Conservation (phyloP, 2,113 vertebrate species). For the Spea multiplicata region DNA sequence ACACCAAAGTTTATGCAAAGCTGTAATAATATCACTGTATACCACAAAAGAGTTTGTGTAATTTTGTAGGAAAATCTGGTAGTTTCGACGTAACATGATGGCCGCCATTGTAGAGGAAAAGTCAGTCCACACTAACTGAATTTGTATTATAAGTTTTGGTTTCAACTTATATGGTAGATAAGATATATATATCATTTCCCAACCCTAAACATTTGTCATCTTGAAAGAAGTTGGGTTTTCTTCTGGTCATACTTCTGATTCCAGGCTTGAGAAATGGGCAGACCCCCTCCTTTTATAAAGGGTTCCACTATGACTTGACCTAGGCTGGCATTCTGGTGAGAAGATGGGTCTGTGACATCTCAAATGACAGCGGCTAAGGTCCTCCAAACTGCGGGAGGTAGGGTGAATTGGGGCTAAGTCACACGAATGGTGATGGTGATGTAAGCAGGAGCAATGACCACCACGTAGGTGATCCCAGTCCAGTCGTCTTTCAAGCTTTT, state of each 20-base stretch:
- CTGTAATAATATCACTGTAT: slow-evolving; percentile 13
- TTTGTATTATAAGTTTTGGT: slow-evolving; percentile 39
- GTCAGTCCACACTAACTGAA: slow-evolving; percentile 29
- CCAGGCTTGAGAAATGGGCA: slow-evolving; percentile 90
- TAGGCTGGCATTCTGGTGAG: slow-evolving; percentile 59
- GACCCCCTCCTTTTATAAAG: slow-evolving; percentile 86
- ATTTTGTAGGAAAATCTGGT: slow-evolving; percentile 33
- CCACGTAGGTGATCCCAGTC: slow-evolving; percentile 76
- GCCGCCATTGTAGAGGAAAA: slow-evolving; percentile 22
- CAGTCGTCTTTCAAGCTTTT: slow-evolving; percentile 79
- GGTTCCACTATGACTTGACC: slow-evolving; percentile 68
- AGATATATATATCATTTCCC: neutral
- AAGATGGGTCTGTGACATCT: slow-evolving; percentile 62
- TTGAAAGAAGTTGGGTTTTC: slow-evolving; percentile 20
- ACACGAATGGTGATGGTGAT: slow-evolving; percentile 66
- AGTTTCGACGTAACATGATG: slow-evolving; percentile 36
- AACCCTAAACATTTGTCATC: slow-evolving; percentile 26
- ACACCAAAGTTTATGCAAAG: slow-evolving; percentile 37
- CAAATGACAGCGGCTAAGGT: slow-evolving; percentile 74
- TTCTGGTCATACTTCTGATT: slow-evolving; percentile 86
- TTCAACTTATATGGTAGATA: slow-evolving; percentile 34
- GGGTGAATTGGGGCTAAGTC: slow-evolving; percentile 62
- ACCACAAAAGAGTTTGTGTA: slow-evolving; percentile 25
- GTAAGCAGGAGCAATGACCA: slow-evolving; percentile 68
- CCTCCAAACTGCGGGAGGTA: slow-evolving; percentile 86